Percentiles rank a stretch among this genome's conserved stretches.
Evolutionary conservation across 2,113 vertebrate species (phyloP).

Genomic region (Siniperca chuatsi): DNA sequence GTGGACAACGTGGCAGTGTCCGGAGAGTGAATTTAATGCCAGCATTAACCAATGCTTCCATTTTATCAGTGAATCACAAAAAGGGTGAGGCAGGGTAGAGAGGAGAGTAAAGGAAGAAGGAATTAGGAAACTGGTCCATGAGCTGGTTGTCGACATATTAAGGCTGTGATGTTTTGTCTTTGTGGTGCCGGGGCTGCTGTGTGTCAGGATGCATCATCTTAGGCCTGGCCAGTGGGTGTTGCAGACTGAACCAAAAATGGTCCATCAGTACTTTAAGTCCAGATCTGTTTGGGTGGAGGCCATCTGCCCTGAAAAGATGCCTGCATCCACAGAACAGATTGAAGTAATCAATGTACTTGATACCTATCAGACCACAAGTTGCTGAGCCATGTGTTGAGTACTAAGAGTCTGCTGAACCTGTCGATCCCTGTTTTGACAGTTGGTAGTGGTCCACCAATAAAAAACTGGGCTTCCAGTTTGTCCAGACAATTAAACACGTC

Average conservation of each 20-base stretch:
- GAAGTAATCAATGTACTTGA: neutral
- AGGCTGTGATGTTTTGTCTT: neutral
- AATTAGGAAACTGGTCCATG: neutral
- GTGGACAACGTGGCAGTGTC: neutral
- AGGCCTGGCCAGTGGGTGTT: neutral
- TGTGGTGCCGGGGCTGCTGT: neutral
- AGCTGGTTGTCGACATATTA: neutral
- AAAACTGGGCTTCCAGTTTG: neutral
- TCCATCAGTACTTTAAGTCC: neutral
- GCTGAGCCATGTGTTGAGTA: neutral
- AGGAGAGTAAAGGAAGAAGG: neutral
- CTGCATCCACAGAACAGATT: neutral
- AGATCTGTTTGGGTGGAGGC: neutral
- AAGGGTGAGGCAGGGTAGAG: neutral
- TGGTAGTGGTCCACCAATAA: neutral
- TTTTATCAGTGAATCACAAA: slow-evolving; percentile 2
- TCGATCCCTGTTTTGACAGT: neutral
- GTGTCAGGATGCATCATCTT: neutral
- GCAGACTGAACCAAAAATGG: neutral
- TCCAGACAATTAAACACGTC: neutral
- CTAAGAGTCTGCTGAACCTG: slow-evolving; percentile 9
- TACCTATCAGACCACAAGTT: neutral
- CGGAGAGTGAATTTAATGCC: neutral
- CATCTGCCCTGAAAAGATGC: neutral
- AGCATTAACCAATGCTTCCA: neutral